Evolutionary conservation across 2,888 invertebrate genomes (phyloP), one percentile per base, ranked within the genome.

Genomic region (Phengaris arion): DNA sequence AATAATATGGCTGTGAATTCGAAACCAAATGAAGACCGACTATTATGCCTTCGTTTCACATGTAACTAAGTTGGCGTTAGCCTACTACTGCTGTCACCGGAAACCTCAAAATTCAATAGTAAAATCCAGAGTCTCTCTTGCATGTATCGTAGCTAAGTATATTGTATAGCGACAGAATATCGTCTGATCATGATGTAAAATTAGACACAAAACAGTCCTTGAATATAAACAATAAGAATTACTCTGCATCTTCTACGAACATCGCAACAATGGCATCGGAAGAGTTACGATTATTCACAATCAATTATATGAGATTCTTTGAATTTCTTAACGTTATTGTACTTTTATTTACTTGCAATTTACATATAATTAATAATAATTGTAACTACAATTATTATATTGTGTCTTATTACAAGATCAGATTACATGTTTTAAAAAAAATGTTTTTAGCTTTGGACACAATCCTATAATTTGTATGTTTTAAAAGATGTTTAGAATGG

Each of bases 141-240:
- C 35, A 35, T 35, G 35, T 35, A 35, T 35, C 3, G 35, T 35
- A 35, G 35, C 52, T 76, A 13, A 70, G 22, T 48, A 7, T 48
- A 6, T 48, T 48, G 48, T 48, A 48, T 48, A 48, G 48, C 6
- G 48, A 35, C 3, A 35, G 35, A 35, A 35, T 35, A 35, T 54
- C 12, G n/a, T 55, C n/a, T n/a, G 55, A n/a, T 55, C 6, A 55
- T 55, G 13, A 55, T n/a, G n/a, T 6, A 13, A 7, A 55, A 15
- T 15, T 3, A 57, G 12, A 7, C 57, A 57, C 57, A 52, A 12
- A 35, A 59, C n/a, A 15, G 2, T 57, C 46, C 48, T 48, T 74
- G 74, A 70, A 70, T 70, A 70, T 12, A 12, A 70, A 70, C 52
- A 52, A 70, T 70, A 70, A 70, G 0, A 70, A 70, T 70, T 70